Evolutionary conservation across 2,888 invertebrate species (phyloP), one percentile per base, ranked within the genome.

Genomic region (Entomobrya proxima): DNA sequence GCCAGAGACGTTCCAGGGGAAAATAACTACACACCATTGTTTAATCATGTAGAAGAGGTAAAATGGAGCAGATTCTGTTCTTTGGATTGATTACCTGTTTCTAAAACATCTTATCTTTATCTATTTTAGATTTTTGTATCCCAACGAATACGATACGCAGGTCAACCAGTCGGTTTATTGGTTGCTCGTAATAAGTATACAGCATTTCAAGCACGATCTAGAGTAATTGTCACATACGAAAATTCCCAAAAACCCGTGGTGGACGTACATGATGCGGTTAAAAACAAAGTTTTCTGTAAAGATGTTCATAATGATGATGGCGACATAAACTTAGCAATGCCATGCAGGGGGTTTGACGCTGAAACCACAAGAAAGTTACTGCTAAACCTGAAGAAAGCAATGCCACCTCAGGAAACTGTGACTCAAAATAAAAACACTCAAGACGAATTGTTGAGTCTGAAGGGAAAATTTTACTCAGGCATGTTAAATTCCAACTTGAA

Each of bases 1-100:
- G 94, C 95, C 0, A 93, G 94, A 90, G 95, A 96, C 90, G 93
- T 96, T 37, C 95, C 95, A 0, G 95, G 95, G 0, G 92, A 92
- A 55, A 96, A 95, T 91, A 91, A 92, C 27, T 95, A 94, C 90
- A 40, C 85, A 13, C 82, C 77, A 30, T 83, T 86, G 44, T 47
- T 47, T 6, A 55, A 69, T 7, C 40, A 72, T 24, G 47, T 32
- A 2, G 88, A 88, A 37, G 88, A 88, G 50, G 84, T 84, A 47
- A 32, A 13, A n/a, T n/a, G n/a, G n/a, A 47, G 80, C 24, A 40
- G 61, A 40, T 55, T 11, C 9, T 44, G 44, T 44, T 44, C 9
- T 21, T 11, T 6, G n/a, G 13, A 21, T 32, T 18, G 13, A 35
- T 21, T 9, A 35, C n/a, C 5, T 3, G 11, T 55, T 50, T 50